Evolutionary conservation across 2,113 vertebrate genomes (phyloP), one percentile per base, ranked within the genome.

Genomic region (Fukomys damarensis): DNA sequence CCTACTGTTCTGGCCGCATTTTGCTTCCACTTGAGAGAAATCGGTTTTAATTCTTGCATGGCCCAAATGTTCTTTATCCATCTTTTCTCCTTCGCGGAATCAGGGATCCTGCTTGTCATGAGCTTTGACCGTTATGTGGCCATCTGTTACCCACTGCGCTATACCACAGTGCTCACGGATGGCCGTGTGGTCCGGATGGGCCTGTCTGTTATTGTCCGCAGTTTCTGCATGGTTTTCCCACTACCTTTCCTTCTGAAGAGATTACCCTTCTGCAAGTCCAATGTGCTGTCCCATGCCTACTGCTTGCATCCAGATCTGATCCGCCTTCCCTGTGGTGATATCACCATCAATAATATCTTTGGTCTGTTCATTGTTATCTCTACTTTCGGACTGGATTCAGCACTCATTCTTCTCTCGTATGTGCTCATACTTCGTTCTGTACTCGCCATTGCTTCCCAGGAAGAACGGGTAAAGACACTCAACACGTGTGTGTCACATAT

Each of bases 271-370:
- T 97, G 97, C 74, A 91, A 81, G 61, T 81, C 61, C 61, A 96
- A 91, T 11, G 16, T 95, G 43, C 89, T 98, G 2, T 93, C 92
- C 7, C 97, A 98, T 43, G 93, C 95, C 17, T 98, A 97, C 82
- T 98, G 97, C 14, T 58, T 97, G 7, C 94, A 98, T 65, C 86
- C 96, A 38, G 97, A 97, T 63, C 82, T 98, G 54, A 97, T 98
- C 79, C 79, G 0, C 22, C 87, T 96, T 16, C 95, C 96, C 11
- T 98, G 97, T 82, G 90, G 91, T 0, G 87, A 97, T 8, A 82
- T 87, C 59, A 91, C 94, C 2, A 12, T 96, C 70, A 96, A 94
- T 28, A 96, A 86, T 35, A 70, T 95, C 26, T 98, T 94, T 32
- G 96, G 97, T 22, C 61, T 96, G 2, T 72, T 89, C 16, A 86